phyloP scores from a whole-genome alignment of 2,888 invertebrate genomes.

The Agrotis puta region DNA sequence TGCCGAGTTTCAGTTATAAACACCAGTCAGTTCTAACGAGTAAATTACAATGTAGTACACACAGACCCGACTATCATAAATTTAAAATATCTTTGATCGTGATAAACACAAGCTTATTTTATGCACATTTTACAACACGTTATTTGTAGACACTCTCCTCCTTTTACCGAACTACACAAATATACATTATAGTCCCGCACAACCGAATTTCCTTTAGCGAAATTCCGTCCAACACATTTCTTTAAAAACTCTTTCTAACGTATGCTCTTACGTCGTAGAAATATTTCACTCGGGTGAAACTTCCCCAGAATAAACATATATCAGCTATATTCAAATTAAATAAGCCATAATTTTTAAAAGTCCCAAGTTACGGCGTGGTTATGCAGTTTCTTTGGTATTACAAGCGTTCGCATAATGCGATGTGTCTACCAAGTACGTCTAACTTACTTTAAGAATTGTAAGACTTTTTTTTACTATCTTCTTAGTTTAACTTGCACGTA shows the following conservation, averaged over 20 bases:
- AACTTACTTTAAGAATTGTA: slow-evolving; percentile 45
- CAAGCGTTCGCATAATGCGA: slow-evolving; percentile 64
- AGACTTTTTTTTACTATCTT: slow-evolving; percentile 48
- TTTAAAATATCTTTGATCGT: neutral
- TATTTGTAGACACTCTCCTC: slow-evolving; percentile 37
- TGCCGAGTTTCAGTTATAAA: too few species aligned
- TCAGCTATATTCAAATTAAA: slow-evolving; percentile 76
- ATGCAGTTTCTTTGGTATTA: slow-evolving; percentile 68
- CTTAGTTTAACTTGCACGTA: slow-evolving; percentile 40
- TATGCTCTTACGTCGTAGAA: slow-evolving; percentile 56
- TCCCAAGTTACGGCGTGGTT: slow-evolving; percentile 59
- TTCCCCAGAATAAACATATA: slow-evolving; percentile 64
- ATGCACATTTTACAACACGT: slow-evolving; percentile 5
- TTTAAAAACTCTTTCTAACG: slow-evolving; percentile 52
- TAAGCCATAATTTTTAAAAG: slow-evolving; percentile 74
- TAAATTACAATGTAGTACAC: neutral
- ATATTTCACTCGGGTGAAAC: slow-evolving; percentile 60
- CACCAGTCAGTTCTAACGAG: neutral
- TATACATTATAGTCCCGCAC: slow-evolving; percentile 31
- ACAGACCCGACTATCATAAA: neutral
- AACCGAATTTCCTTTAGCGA: slow-evolving; percentile 49
- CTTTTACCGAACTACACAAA: slow-evolving; percentile 32
- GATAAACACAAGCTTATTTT: neutral
- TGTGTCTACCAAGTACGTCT: slow-evolving; percentile 43
- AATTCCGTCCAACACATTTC: slow-evolving; percentile 47